Conservation (phyloP, 2,113 vertebrate genomes). For the Ia io region DNA sequence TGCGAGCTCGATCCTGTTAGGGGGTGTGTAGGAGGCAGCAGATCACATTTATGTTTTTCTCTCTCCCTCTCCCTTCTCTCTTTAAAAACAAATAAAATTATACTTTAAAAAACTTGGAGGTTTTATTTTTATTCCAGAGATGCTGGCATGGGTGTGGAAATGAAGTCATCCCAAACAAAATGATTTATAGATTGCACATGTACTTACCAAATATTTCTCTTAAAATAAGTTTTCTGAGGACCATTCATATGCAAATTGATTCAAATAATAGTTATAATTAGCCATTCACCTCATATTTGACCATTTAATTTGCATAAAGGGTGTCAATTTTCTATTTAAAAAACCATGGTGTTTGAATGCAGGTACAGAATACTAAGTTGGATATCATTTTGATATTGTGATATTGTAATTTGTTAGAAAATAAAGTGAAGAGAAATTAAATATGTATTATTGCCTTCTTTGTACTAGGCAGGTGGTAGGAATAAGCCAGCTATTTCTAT, state of each 20-base stretch:
- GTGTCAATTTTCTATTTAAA: constrained; percentile 21
- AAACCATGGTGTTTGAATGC: background rate
- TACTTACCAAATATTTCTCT: background rate
- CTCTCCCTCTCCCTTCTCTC: background rate
- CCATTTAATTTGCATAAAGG: background rate
- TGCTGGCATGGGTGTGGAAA: background rate
- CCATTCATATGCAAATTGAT: constrained; percentile 42
- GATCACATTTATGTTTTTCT: background rate
- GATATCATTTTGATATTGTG: constrained; percentile 24
- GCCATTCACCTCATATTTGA: background rate
- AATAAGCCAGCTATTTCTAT: background rate
- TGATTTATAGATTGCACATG: background rate
- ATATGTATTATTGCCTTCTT: constrained; percentile 1
- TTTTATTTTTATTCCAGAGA: background rate
- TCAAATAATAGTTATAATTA: constrained; percentile 32
- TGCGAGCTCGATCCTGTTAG: background rate
- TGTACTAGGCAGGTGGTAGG: constrained; percentile 39
- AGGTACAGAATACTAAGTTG: constrained; percentile 45
- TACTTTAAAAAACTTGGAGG: background rate
- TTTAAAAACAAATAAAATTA: background rate
- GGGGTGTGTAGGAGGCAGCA: background rate
- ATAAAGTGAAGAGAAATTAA: background rate
- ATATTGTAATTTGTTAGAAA: constrained; percentile 13
- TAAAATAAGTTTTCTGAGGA: constrained; percentile 1
- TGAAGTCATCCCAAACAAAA: background rate